A percentile compares a stretch with the other conserved stretches of the same genome.
Conservation (phyloP, 1,140 invertebrate species). For the Euwallacea fornicatus region DNA sequence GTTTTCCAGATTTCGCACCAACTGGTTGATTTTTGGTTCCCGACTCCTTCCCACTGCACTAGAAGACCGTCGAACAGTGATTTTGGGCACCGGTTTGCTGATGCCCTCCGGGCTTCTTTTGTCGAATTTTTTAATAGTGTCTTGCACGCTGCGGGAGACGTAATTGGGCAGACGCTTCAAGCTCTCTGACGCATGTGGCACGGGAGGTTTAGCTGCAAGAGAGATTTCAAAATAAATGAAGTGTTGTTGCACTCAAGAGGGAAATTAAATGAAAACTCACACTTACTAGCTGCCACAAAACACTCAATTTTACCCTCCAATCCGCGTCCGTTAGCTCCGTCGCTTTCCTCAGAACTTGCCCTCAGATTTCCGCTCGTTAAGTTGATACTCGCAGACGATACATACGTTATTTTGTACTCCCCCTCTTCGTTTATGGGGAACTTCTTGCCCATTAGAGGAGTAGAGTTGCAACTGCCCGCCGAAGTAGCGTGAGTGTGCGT, state of each 20-base stretch:
- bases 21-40: constrained; percentile 17
- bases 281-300: constrained; percentile 32
- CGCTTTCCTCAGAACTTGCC: constrained; percentile 21
- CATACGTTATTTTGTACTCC: constrained; percentile 38
- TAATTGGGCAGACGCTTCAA: constrained; percentile 46
- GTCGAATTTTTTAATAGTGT: constrained; percentile 49
- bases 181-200: constrained; percentile 43
- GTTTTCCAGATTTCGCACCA: constrained; percentile 27
- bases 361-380: constrained; percentile 8
- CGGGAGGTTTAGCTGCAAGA: constrained; percentile 42
- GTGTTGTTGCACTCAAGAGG: background rate
- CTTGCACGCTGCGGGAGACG: constrained; percentile 47
- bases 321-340: constrained; percentile 9
- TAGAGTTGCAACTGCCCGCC: constrained; percentile 42
- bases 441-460: constrained; percentile 50
- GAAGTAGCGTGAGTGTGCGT: constrained; percentile 41
- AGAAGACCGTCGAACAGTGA: constrained; percentile 11
- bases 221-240: too few relatives aligned
- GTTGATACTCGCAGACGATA: constrained; percentile 21
- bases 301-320: constrained; percentile 42
- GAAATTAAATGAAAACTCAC: constrained; percentile 8
- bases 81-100: constrained; percentile 7
- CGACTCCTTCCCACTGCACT: constrained; percentile 1
- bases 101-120: constrained; percentile 1
- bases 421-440: constrained; percentile 53